Base-by-base conservation (phyloP, 2,113 vertebrate species). In the Alethe diademata region DNA sequence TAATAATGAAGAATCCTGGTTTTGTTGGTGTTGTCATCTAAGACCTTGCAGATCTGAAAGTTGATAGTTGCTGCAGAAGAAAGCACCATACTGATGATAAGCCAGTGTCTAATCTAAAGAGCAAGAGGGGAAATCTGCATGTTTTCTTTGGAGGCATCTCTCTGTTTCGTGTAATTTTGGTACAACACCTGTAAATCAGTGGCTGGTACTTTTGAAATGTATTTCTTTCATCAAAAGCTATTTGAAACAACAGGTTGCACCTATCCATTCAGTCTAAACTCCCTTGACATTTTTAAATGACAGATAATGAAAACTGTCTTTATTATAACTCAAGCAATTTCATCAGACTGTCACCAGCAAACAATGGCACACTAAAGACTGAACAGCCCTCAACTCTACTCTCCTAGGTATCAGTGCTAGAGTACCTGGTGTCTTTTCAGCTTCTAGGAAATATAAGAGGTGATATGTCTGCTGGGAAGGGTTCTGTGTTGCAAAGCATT, bases 231-330 rank as follows among this genome's bases (percentile, higher is more conserved):
- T 94, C 92, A 93, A 88, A 94, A 95, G 82, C 72, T 78, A 25
- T 96, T 92, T 94, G 92, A 94, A 94, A 94, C 88, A 92, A 94
- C 88, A 96, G 88, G 93, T 90, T 96, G 88, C 90, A 90, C 82
- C 94, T 96, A 90, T 86, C 95, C 75, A 93, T 97, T 96, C 82
- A 88, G 28, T 86, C 72, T 78, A 78, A 94, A 72, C 60, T 96
- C 94, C 82, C 92, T 40, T 96, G 95, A 96, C 95, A n/a, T 90
- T 94, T 84, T 96, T 84, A 95, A 96, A 80, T 95, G 90, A 94
- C 95, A 93, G 94, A 92, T 96, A 96, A 93, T 96, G 93, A 96
- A 96, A 96, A 97, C 92, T 88, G 65, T 86, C 93, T 96, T 97
- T 85, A 93, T 97, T 97, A 97, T 78, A 92, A 83, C 90, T 94